Percentiles rank a stretch among this genome's conserved stretches.
Conservation (phyloP, 2,888 invertebrate species). For the Acronicta psi region DNA sequence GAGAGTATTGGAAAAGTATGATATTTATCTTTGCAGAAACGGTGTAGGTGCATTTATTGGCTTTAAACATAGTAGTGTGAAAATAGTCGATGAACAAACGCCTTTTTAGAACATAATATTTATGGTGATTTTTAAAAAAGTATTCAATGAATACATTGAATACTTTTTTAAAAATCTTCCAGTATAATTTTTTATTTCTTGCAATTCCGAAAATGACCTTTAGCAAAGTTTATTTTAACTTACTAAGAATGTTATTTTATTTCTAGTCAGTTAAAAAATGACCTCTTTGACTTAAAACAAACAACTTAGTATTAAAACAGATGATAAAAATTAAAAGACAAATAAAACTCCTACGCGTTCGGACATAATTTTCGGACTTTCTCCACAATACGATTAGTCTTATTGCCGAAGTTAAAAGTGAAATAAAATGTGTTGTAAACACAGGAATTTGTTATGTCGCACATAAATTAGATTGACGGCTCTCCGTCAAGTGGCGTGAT, state of each 20-base stretch:
- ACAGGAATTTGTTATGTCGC: conserved; percentile 51
- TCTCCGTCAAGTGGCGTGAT: conserved; percentile 52
- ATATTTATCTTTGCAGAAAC: too few relatives aligned
- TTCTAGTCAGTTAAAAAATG: background rate
- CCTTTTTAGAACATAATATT: too few relatives aligned
- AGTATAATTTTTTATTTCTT: too few relatives aligned
- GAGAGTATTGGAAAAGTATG: too few relatives aligned
- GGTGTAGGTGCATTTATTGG: too few relatives aligned
- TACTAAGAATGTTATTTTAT: background rate
- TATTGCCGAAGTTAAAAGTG: conserved; percentile 45
- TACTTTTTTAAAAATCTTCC: too few relatives aligned
- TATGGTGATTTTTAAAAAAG: too few relatives aligned
- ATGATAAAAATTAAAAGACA: conserved; percentile 44
- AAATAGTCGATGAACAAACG: too few relatives aligned
- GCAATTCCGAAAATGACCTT: too few relatives aligned
- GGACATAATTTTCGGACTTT: conserved; percentile 55
- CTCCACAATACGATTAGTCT: conserved; percentile 43
- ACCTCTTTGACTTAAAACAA: background rate
- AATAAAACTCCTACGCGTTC: conserved; percentile 56
- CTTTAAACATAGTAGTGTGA: too few relatives aligned
- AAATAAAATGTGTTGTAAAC: conserved; percentile 61
- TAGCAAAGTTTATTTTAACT: too few relatives aligned
- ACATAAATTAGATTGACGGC: conserved; percentile 57
- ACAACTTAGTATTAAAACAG: conserved; percentile 29
- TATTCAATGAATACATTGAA: too few relatives aligned